Base-by-base conservation (phyloP, 30 jellyfish, hydroid and myxozoan species). In the Calvadosia cruxmelitensis region DNA sequence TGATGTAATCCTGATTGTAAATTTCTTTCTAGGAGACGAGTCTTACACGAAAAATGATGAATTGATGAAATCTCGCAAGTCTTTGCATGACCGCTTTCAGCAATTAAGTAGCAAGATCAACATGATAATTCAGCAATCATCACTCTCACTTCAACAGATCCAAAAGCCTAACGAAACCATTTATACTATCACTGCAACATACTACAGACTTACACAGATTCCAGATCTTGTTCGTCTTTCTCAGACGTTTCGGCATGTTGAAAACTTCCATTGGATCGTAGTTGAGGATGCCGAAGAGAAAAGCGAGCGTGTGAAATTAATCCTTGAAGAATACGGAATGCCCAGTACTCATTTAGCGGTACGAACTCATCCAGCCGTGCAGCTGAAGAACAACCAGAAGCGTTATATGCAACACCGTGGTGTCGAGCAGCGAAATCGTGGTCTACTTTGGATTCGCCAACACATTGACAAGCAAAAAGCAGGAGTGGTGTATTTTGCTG, bases 401-500 rank as follows among this genome's bases (percentile, higher is more conserved):
- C 65, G 73, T 1, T 78, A 91, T 88, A 78, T 33, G 25, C 77
- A 78, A 53, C 95, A 84, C 52, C 64, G 95, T 49, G 95, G 95
- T 15, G 89, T 84, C 2, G 95, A 84, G 29, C 95, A 84, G 31
- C 67, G 95, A 34, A 84, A 84, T 73, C 74, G 53, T 51, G 95
- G 79, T 1, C 53, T 84, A 69, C 49, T 42, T 29, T 84, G 95
- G 95, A 66, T 84, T 30, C 69, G 95, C 52, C 65, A 65, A 23
- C 63, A 84, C 28, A 57, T 78, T 33, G 72, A 63, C 27, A 3
- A 29, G 13, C 68, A 84, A n/a, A 31, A 33, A 13, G 33, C 26
- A 1, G 95, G 93, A 0, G 90, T 84, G 34, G 87, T 84, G 31
- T 84, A 84, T 42, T 84, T 84, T 84, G 95, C 95, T 32, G 95